Evolutionary conservation across 2,797 vertebrate genomes (phyloP), one percentile per base, ranked within the genome.

Genomic region (Platyrinchus mystaceus): DNA sequence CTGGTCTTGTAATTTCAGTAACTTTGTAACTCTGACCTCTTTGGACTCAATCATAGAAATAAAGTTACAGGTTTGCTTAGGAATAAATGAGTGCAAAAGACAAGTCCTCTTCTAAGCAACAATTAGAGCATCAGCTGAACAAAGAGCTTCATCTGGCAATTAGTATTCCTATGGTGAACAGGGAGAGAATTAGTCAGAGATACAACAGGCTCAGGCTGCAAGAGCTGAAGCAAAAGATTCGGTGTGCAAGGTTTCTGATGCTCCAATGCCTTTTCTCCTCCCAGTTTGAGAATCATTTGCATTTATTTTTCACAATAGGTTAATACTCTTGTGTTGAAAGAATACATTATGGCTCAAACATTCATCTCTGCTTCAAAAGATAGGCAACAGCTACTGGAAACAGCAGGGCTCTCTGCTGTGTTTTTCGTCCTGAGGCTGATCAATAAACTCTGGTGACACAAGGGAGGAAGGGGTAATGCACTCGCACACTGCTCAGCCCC

Each of bases 141-240:
- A 95, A 95, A 94, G 94, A 96, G 66, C 78, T 96, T 93, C 91
- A 81, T 90, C 82, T 92, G 94, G 84, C 91, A 92, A 95, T 94
- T 92, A 93, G 95, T 96, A 96, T 96, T 96, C 95, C 86, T 95
- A 75, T 77, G 80, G 82, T 92, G 89, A 91, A 55, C 89, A 87
- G 83, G 32, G 63, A 91, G 44, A 85, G 77, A 93, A 89, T 96
- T 90, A 90, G 76, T 75, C 58, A 95, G 84, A 85, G 73, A 94
- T 92, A 79, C 74, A 59, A 81, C 77, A 86, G 74, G 43, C 82
- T 95, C 79, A 75, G 53, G 24, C 79, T 84, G 59, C 78, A 87
- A 68, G 50, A 92, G 86, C 59, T 77, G 73, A 84, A 94, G 79
- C 43, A 82, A 91, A 90, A 93, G 37, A 60, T 84, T 95, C 2